Conservation (phyloP, 1,140 invertebrate genomes). For the Coboldia fuscipes region DNA sequence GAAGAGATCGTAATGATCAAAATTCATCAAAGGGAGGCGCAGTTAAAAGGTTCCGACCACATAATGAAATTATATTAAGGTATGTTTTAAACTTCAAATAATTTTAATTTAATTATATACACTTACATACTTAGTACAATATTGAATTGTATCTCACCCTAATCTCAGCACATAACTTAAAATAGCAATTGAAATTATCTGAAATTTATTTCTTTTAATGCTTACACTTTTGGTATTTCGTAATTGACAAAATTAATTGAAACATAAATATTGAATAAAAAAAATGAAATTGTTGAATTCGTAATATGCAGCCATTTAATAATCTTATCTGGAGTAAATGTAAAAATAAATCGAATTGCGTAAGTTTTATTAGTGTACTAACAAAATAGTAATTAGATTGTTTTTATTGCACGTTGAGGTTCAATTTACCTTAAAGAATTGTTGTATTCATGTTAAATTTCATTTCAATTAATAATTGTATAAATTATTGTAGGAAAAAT, state of each 20-base stretch:
- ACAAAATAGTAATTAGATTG: neutral
- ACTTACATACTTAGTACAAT: slow-evolving; percentile 14
- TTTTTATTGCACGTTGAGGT: neutral
- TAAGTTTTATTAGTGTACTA: slow-evolving; percentile 34
- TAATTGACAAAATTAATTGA: too few species aligned
- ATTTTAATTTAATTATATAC: slow-evolving; percentile 10
- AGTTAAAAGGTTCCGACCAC: slow-evolving; percentile 26
- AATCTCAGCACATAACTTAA: too few species aligned
- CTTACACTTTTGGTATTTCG: too few species aligned
- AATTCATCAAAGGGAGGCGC: slow-evolving; percentile 19
- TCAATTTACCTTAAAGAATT: neutral
- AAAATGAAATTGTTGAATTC: too few species aligned
- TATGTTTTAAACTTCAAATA: slow-evolving; percentile 16
- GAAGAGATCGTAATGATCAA: slow-evolving; percentile 33
- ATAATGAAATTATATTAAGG: slow-evolving; percentile 50
- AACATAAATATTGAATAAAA: too few species aligned
- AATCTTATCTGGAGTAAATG: slow-evolving; percentile 72
- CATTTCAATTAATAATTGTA: slow-evolving; percentile 1
- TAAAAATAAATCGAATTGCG: slow-evolving; percentile 73
- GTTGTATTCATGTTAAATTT: slow-evolving; percentile 1
- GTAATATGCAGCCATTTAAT: slow-evolving; percentile 55
- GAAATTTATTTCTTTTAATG: too few species aligned
- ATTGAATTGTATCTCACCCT: too few species aligned
- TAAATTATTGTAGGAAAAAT: slow-evolving; percentile 46
- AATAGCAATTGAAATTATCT: too few species aligned